A percentile compares a stretch with the other conserved stretches of the same genome.
Conservation (phyloP, 2,888 invertebrate genomes). For the Erannis defoliaria region DNA sequence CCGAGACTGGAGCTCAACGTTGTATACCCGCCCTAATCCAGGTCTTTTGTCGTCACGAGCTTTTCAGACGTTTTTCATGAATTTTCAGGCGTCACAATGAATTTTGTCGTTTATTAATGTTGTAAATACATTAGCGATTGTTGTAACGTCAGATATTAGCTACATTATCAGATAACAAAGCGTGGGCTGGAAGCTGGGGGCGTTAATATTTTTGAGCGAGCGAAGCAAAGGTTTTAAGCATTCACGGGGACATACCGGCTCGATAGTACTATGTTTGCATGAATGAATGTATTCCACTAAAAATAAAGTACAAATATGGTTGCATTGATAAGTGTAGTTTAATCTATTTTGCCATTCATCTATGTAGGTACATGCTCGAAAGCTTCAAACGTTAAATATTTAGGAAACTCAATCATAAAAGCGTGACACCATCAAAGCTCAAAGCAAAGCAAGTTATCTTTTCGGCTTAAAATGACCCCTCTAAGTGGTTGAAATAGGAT, state of each 20-base stretch:
- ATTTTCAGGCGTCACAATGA: conserved; percentile 13
- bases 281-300: no score
- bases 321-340: no score
- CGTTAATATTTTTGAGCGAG: no score
- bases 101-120: conserved; percentile 14
- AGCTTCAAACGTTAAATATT: background rate
- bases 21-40: background rate
- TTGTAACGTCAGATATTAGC: conserved; percentile 22
- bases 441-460: background rate
- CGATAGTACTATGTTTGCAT: no score
- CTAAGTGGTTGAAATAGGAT: conserved; percentile 37
- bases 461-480: conserved; percentile 7
- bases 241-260: no score
- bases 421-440: no score
- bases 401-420: conserved; percentile 2
- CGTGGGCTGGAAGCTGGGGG: background rate
- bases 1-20: background rate
- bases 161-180: conserved; percentile 14
- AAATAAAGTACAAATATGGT: no score
- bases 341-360: no score
- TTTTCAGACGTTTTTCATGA: conserved; percentile 16
- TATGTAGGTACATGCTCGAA: no score
- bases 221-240: no score
- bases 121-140: conserved; percentile 21
- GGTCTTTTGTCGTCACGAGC: conserved; percentile 13